A percentile compares a stretch with the other conserved stretches of the same genome.
These are phyloP conservation scores for Fukomys damarensis DNA, from an alignment of 2,113 vertebrate species.

Conservation along the genomic window DNA sequence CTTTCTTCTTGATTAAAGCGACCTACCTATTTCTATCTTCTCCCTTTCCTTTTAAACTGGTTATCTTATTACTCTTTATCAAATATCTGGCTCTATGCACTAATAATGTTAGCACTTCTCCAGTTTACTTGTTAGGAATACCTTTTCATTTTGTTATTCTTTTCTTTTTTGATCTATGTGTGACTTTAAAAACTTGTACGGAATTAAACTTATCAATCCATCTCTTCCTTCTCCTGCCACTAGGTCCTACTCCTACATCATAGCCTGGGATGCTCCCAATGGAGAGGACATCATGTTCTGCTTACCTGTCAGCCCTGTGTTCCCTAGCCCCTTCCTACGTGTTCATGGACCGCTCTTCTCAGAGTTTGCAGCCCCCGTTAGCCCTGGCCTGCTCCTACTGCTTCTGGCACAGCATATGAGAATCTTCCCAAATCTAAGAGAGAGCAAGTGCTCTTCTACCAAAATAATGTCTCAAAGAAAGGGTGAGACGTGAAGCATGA, in stretches of 20 bases:
- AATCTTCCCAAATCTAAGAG: not conserved
- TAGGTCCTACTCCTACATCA: not conserved
- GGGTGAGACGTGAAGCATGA: conserved; percentile 58
- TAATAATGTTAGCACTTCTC: not conserved
- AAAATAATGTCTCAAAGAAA: not conserved
- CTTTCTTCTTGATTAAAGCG: not conserved
- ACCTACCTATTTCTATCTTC: not conserved
- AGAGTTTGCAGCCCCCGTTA: rapidly evolving
- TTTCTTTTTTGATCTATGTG: not conserved
- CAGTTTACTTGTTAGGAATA: not conserved
- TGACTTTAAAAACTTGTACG: not conserved
- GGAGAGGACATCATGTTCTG: rapidly evolving
- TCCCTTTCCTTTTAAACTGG: not conserved
- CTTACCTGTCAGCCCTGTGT: rapidly evolving
- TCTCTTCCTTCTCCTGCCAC: not conserved
- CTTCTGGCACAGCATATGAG: rapidly evolving
- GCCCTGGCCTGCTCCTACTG: not conserved
- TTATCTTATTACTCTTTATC: not conserved
- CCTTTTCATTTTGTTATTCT: not conserved
- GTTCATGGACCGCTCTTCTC: rapidly evolving
- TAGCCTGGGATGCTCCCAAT: rapidly evolving
- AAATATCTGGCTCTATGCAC: not conserved
- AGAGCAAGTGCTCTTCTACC: not conserved
- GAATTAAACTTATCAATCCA: not conserved
- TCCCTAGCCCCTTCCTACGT: rapidly evolving